Evolutionary conservation across 2,797 vertebrate species (phyloP), one percentile per base, ranked within the genome.

Genomic region (Oophaga sylvatica): DNA sequence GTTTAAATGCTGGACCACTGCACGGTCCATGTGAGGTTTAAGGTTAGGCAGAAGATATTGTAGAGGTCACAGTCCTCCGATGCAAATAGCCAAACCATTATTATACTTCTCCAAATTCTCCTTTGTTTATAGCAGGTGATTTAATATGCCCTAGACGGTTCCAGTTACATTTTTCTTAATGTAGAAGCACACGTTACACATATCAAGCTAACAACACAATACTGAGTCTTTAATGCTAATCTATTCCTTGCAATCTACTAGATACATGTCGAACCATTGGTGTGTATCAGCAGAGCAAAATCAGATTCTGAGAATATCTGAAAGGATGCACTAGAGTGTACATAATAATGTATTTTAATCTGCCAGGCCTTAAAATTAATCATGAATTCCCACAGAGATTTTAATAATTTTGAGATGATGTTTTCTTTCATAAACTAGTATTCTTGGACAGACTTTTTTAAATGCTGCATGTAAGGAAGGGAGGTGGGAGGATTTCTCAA

Each of bases 211-310:
- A 96, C 94, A 96, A 95, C 94, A 95, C 94, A 94, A 95, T 96
- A 96, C 95, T 95, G 95, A 94, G 94, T 96, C 94, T 95, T 97
- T 96, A 97, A 96, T 97, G 96, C 96, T 97, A 96, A 96, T 97
- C 97, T 97, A 96, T 97, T 97, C 97, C 97, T 95, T 95, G 93
- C 96, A 96, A 96, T 96, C 96, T 95, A 94, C 94, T 95, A 95
- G 95, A 96, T 96, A 95, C 95, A 96, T 96, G 95, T 96, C 95
- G 95, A 96, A 93, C 94, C 95, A 95, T 92, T 95, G 95, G 93
- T 95, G 95, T 96, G 95, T 96, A 96, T 96, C 95, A 95, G 94
- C 94, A 95, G 93, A 96, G 95, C 95, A 96, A 95, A 96, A 96
- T 96, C 95, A 96, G 95, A 96, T 96, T 96, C 95, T 94, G 95